A percentile compares a stretch with the other conserved stretches of the same genome.
phyloP scores from a whole-genome alignment of 2,797 vertebrate genomes.

The Cirrhinus molitorella region DNA sequence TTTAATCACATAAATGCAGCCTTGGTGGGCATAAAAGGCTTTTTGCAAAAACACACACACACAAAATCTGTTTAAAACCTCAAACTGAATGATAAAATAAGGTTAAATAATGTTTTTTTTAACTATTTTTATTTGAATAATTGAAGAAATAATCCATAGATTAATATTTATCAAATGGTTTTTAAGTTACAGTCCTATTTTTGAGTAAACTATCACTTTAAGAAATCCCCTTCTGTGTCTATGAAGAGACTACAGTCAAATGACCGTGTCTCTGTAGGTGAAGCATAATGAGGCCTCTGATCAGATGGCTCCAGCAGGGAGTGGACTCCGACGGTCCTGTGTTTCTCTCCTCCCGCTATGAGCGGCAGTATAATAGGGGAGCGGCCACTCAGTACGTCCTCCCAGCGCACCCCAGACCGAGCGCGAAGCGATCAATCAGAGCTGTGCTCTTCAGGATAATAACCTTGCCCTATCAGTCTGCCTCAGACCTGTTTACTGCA shows the following conservation, averaged over 20 bases:
- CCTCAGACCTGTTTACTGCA: constrained; percentile 72
- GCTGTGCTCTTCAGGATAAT: constrained; percentile 67
- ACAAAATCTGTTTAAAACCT: too few relatives aligned
- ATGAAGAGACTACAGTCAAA: constrained; percentile 37
- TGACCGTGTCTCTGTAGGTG: constrained; percentile 17
- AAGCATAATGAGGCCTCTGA: constrained; percentile 44
- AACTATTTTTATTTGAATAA: neutral
- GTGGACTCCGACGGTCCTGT: constrained; percentile 28
- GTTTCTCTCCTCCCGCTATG: constrained; percentile 24
- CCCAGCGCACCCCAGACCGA: constrained; percentile 48
- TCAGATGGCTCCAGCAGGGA: constrained; percentile 43
- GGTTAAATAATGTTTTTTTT: too few relatives aligned
- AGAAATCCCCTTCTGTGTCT: neutral
- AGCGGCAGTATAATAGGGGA: constrained; percentile 33
- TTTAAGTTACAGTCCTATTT: neutral
- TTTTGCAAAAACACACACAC: too few relatives aligned
- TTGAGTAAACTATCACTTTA: constrained; percentile 14
- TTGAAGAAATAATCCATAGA: neutral
- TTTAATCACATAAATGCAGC: neutral
- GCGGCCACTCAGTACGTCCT: constrained; percentile 42
- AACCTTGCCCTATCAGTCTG: constrained; percentile 69
- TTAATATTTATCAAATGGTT: neutral
- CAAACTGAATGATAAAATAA: too few relatives aligned
- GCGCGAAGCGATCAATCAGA: constrained; percentile 69
- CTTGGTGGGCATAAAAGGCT: too few relatives aligned